phyloP scores from a whole-genome alignment of 2,797 vertebrate genomes.

The Benthosema pterotum region DNA sequence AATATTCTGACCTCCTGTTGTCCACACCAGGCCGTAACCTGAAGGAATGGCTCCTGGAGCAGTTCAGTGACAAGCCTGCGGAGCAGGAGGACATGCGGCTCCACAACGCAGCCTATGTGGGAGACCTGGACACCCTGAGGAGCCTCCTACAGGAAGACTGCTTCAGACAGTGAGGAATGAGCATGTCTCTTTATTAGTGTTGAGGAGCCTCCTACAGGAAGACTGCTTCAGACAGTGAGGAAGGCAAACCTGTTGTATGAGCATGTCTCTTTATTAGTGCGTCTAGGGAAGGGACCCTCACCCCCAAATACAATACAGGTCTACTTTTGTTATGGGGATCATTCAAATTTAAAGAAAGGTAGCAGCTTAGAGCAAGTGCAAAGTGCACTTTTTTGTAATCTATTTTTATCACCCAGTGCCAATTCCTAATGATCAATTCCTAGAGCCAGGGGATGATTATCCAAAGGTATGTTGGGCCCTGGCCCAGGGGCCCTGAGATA shows the following conservation, averaged over 20 bases:
- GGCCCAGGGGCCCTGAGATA: too few relatives aligned
- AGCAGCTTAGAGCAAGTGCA: too few relatives aligned
- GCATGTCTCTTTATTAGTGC: background rate
- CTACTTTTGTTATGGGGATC: too few relatives aligned
- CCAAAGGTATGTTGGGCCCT: too few relatives aligned
- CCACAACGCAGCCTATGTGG: slow-evolving; percentile 91
- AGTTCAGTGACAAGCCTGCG: slow-evolving; percentile 90
- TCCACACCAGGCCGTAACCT: slow-evolving; percentile 88
- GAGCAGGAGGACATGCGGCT: slow-evolving; percentile 90
- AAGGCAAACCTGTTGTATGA: too few relatives aligned
- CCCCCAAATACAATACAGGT: too few relatives aligned
- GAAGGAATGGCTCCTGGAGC: slow-evolving; percentile 94
- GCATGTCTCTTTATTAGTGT: background rate
- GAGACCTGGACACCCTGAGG: slow-evolving; percentile 89
- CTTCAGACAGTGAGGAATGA: slow-evolving; percentile 83
- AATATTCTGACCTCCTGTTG: slow-evolving; percentile 25
- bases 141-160: slow-evolving; percentile 86
- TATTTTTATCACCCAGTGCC: too few relatives aligned
- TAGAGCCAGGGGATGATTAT: too few relatives aligned
- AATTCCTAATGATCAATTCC: too few relatives aligned
- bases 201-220: slow-evolving; percentile 86
- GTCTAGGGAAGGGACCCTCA: too few relatives aligned
- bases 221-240: slow-evolving; percentile 87
- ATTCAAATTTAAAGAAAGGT: too few relatives aligned
- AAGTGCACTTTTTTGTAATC: too few relatives aligned